Base-by-base conservation (phyloP, 2,888 invertebrate species). In the Cheilosia pagana region DNA sequence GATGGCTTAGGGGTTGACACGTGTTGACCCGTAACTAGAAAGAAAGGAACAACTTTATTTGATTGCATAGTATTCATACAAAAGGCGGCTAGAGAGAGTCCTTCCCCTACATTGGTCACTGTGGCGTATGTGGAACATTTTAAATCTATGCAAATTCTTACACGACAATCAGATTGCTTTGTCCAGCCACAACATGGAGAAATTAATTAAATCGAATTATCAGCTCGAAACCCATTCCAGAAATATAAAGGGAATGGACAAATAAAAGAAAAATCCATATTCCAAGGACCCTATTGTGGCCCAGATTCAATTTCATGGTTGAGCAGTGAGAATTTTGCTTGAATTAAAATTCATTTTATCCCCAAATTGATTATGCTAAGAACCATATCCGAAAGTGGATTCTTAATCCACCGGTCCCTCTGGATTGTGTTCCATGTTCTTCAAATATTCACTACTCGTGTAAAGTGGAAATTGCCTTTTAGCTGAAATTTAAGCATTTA, bases 251-350 rank as follows among this genome's bases (percentile, higher is more conserved):
- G 14, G 39, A 21, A 2, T 25, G n/a, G 3, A 8, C 50, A 35
- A 57, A 16, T 31, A 59, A 60, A 60, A 72, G 63, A 25, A 35
- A 35, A 71, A 78, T 39, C 57, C 5, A 14, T 39, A 35, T 48
- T 50, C 39, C 6, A 25, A 65, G 57, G 48, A 60, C 53, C 25
- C 19, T 53, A 39, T 31, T 39, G 60, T 50, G 65, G 59, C 52
- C 57, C 79, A 79, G 67, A 72, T 79, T 53, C 72, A 79, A 79
- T 79, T 79, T 67, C 72, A 74, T 28, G 79, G 53, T 48, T 72
- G 25, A 79, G 59, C 39, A 60, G 45, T 60, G 59, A 67, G 59
- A 39, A 72, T 53, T 48, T 72, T 23, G 67, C 45, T 60, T 79
- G 59, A 79, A 60, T 48, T 67, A 67, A 79, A 72, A 74, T 74